Conservation (phyloP, 2,797 vertebrate species). For the Jordanella pulchra region DNA sequence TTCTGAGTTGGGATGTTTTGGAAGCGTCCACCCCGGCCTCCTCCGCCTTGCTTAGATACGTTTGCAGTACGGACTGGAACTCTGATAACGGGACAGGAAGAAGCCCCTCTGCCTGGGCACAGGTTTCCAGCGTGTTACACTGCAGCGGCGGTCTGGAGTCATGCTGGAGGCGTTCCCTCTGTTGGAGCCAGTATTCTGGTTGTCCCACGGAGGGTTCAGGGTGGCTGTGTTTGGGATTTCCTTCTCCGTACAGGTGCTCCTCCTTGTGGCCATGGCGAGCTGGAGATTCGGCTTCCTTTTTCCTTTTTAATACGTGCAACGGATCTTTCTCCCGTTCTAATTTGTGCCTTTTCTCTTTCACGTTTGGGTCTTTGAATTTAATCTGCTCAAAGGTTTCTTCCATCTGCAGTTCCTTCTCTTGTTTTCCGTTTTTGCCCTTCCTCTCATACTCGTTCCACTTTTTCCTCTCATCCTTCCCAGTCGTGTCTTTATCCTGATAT, state of each 20-base stretch:
- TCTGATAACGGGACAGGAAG: conserved; percentile 51
- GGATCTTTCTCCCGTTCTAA: conserved; percentile 40
- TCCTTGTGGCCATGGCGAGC: conserved; percentile 16
- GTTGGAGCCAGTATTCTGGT: conserved; percentile 76
- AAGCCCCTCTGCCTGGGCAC: conserved; percentile 83
- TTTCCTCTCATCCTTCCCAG: conserved; percentile 36
- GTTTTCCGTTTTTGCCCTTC: conserved; percentile 40
- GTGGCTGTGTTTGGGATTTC: conserved; percentile 50
- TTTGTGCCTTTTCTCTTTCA: conserved; percentile 35
- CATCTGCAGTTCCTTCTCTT: conserved; percentile 41
- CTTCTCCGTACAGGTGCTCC: conserved; percentile 51
- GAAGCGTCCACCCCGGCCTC: conserved; percentile 52
- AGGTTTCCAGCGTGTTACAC: conserved; percentile 77
- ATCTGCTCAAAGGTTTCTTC: conserved; percentile 40
- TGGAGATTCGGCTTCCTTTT: conserved; percentile 14
- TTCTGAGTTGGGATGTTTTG: conserved; percentile 62
- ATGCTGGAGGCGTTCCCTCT: conserved; percentile 70
- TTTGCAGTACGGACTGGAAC: conserved; percentile 67
- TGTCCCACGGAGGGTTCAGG: conserved; percentile 41
- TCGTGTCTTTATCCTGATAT: conserved; percentile 24
- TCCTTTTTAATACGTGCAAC: conserved; percentile 20
- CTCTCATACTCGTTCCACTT: conserved; percentile 16
- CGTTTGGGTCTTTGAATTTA: conserved; percentile 27
- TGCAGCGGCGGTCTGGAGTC: conserved; percentile 68
- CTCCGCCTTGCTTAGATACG: conserved; percentile 78